phyloP scores from a whole-genome alignment of 2,113 vertebrate species.

The Mormyrus lacerda region DNA sequence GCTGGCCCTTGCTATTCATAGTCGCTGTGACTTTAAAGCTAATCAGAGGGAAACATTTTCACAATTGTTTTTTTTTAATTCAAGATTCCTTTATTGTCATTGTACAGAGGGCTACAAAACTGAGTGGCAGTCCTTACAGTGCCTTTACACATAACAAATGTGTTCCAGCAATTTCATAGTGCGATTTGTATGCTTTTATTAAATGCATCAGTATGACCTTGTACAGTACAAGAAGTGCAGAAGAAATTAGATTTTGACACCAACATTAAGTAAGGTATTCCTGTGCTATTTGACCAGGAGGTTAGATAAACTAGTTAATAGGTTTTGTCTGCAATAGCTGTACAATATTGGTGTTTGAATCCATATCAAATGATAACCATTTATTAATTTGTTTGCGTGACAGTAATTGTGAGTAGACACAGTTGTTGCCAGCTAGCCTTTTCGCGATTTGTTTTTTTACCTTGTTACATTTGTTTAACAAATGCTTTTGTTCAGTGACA shows the following conservation, averaged over 20 bases:
- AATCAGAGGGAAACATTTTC: background rate
- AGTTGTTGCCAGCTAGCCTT: background rate
- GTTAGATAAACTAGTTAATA: background rate
- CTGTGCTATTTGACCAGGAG: background rate
- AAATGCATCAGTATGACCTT: background rate
- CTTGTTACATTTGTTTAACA: background rate
- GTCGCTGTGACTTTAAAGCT: background rate
- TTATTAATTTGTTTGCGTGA: background rate
- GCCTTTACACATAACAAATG: background rate
- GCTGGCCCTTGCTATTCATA: background rate
- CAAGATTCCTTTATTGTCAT: background rate
- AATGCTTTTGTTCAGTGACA: background rate
- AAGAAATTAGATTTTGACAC: background rate
- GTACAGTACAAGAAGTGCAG: background rate
- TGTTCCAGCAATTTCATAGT: background rate
- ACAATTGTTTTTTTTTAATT: background rate
- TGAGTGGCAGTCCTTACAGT: background rate
- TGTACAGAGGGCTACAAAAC: background rate
- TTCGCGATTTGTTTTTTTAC: background rate
- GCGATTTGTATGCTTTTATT: background rate
- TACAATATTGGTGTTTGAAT: background rate
- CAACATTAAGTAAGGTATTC: background rate
- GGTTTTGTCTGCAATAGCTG: background rate
- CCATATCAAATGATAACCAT: background rate
- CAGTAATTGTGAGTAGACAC: background rate